Evolutionary conservation across 2,797 vertebrate species (phyloP).

Genomic region (Zenarchopterus dispar): DNA sequence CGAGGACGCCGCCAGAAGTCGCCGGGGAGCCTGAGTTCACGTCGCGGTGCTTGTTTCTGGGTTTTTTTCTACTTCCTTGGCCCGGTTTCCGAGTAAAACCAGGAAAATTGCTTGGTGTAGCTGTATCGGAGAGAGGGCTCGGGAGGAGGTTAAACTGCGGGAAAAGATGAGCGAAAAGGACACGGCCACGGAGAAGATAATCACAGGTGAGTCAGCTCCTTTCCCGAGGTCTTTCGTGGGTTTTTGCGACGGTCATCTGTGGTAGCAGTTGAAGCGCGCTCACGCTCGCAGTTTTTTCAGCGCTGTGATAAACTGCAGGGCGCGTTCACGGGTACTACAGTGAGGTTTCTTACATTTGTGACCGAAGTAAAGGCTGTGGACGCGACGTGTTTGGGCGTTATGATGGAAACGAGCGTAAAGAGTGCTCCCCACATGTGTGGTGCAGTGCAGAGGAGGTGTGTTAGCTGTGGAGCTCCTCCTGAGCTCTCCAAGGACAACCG

Average conservation of each 20-base stretch:
- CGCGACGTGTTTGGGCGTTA: rapidly evolving
- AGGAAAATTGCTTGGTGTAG: conserved; percentile 73
- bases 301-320: neutral
- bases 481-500: conserved; percentile 30
- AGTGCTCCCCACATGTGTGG: neutral
- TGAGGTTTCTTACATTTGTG: no score
- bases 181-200: conserved; percentile 61
- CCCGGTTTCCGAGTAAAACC: conserved; percentile 35
- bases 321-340: conserved; percentile 12
- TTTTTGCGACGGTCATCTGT: no score
- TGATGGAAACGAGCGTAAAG: neutral
- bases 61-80: conserved; percentile 14
- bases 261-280: neutral
- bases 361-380: no score
- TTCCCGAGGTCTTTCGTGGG: rapidly evolving
- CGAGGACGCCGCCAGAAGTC: neutral
- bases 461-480: neutral
- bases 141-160: conserved; percentile 58
- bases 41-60: conserved; percentile 9
- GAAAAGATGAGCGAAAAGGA: conserved; percentile 77
- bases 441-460: no score
- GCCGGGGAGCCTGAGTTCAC: neutral
- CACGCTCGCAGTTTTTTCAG: neutral
- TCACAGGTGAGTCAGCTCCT: conserved; percentile 67
- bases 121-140: conserved; percentile 65